phyloP scores from a whole-genome alignment of 2,888 invertebrate genomes.

The Panorpa germanica region DNA sequence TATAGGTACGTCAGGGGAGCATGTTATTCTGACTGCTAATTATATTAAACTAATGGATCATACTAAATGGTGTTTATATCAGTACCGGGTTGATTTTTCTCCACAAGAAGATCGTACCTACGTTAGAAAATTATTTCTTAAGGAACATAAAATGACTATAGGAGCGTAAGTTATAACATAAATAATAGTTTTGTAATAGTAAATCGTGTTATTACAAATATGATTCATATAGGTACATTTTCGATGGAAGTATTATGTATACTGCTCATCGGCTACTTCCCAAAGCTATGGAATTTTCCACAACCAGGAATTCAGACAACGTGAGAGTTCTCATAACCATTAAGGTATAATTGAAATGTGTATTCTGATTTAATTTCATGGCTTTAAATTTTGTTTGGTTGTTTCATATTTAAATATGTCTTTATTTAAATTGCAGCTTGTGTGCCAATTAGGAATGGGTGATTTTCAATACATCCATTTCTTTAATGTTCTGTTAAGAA shows the following conservation, averaged over 20 bases:
- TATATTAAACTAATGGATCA: conserved; percentile 45
- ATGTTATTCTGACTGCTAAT: conserved; percentile 46
- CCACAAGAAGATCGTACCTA: conserved; percentile 50
- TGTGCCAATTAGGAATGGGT: no score
- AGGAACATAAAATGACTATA: conserved; percentile 29
- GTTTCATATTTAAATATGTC: no score
- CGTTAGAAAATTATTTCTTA: conserved; percentile 37
- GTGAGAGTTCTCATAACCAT: conserved; percentile 28
- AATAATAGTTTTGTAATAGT: no score
- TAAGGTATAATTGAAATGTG: conserved; percentile 30
- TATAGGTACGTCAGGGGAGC: no score
- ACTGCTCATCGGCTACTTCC: conserved; percentile 34
- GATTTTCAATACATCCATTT: no score
- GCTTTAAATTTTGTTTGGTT: no score
- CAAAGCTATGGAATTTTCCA: conserved; percentile 37
- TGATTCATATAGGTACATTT: no score
- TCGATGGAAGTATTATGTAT: conserved; percentile 56
- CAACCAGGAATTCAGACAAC: no score
- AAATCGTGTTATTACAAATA: no score
- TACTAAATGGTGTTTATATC: conserved; percentile 51
- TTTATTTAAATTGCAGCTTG: no score
- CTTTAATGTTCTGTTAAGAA: conserved; percentile 57
- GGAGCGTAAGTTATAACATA: no score
- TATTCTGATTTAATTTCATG: no score
- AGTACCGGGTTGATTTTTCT: conserved; percentile 54